Conservation (phyloP, 2,888 invertebrate genomes). For the Meloe dianella region DNA sequence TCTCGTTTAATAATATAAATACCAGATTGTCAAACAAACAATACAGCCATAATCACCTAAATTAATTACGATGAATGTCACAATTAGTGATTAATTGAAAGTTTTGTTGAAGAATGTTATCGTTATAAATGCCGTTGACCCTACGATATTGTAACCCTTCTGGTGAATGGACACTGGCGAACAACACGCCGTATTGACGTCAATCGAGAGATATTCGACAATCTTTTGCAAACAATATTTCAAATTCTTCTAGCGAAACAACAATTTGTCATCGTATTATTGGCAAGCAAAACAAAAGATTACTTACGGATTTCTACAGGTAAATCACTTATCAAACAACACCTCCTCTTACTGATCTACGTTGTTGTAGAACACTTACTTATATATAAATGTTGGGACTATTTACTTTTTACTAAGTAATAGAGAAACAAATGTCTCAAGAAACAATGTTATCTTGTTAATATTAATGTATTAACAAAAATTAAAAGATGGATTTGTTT, state of each 20-base stretch:
- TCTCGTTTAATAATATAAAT: too few species aligned
- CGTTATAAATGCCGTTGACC: conserved; percentile 18
- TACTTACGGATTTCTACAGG: background rate
- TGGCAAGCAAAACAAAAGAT: background rate
- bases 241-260: background rate
- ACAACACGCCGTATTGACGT: background rate
- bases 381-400: conserved; percentile 18
- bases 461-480: conserved; percentile 17
- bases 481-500: background rate
- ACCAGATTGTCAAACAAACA: background rate
- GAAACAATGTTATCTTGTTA: conserved; percentile 44
- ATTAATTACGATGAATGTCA: conserved; percentile 4
- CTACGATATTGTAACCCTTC: background rate
- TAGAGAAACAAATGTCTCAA: conserved; percentile 38
- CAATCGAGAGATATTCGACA: background rate
- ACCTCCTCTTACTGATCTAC: background rate
- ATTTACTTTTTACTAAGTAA: conserved; percentile 32
- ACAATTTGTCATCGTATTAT: background rate
- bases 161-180: background rate
- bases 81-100: conserved; percentile 9
- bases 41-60: too few species aligned
- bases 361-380: background rate
- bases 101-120: conserved; percentile 23
- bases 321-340: background rate
- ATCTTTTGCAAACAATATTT: background rate